These are phyloP conservation scores for Drosophila siamana DNA, from an alignment of 2,888 invertebrate species.

Conservation along the genomic window DNA sequence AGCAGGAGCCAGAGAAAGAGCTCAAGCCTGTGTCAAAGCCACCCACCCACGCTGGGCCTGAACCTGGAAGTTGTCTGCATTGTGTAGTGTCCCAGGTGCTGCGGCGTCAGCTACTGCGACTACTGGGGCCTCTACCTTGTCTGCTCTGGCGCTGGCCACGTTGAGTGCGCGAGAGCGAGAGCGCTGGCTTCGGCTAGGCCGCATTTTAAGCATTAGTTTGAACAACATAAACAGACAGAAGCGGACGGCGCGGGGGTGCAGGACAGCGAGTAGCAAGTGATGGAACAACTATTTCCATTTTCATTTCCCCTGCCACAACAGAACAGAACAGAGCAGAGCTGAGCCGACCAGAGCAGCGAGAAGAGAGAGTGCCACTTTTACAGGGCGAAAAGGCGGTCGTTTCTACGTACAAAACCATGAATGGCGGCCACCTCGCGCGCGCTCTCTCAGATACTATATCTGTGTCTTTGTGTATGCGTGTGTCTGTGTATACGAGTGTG, in stretches of 20 bases:
- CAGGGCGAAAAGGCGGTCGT: constrained; percentile 57
- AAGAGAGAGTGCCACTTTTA: constrained; percentile 47
- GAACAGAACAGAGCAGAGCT: neutral
- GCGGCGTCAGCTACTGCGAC: neutral
- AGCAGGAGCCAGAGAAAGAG: too few relatives aligned
- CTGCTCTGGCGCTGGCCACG: neutral
- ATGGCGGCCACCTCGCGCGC: constrained; percentile 57
- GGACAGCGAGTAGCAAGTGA: constrained; percentile 27
- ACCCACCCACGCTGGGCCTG: constrained; percentile 26
- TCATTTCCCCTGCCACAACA: constrained; percentile 15
- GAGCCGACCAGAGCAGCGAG: too few relatives aligned
- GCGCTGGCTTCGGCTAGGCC: constrained; percentile 60
- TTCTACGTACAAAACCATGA: constrained; percentile 64
- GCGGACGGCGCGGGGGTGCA: neutral
- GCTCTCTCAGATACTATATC: constrained; percentile 19
- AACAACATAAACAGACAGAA: constrained; percentile 73
- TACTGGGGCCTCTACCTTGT: neutral
- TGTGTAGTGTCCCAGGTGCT: constrained; percentile 44
- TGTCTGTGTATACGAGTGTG: too few relatives aligned
- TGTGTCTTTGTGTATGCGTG: constrained; percentile 15
- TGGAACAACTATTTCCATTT: constrained; percentile 54
- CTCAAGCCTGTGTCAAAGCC: constrained; percentile 21
- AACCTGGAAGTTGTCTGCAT: constrained; percentile 26
- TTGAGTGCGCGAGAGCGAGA: constrained; percentile 32
- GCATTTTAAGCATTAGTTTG: constrained; percentile 80